Percentiles rank a stretch among this genome's conserved stretches.
Conservation (phyloP, 2,113 vertebrate species). For the Pavo muticus region DNA sequence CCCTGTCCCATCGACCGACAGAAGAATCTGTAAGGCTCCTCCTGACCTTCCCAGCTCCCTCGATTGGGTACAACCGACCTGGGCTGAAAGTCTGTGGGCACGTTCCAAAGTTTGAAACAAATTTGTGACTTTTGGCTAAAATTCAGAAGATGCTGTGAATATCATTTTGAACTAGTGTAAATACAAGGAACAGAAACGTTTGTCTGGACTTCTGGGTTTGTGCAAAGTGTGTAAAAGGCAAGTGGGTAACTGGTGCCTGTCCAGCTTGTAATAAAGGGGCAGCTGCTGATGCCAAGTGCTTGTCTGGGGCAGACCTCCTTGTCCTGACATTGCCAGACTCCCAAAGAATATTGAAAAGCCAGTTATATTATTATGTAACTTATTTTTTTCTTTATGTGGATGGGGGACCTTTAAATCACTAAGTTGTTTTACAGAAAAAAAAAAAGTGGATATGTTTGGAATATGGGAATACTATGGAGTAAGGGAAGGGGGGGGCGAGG, state of each 20-base stretch:
- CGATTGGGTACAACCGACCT: conserved; percentile 59
- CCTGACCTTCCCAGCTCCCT: conserved; percentile 71
- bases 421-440: conserved; percentile 32
- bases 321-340: conserved; percentile 69
- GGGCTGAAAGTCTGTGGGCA: conserved; percentile 75
- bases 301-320: conserved; percentile 76
- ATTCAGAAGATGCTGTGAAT: conserved; percentile 93
- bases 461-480: conserved; percentile 27
- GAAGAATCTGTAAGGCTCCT: conserved; percentile 80
- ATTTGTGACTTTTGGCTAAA: conserved; percentile 85
- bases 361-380: conserved; percentile 71
- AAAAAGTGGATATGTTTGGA: conserved; percentile 28
- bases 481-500: neutral
- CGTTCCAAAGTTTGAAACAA: conserved; percentile 83
- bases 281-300: conserved; percentile 71
- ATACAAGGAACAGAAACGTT: conserved; percentile 88
- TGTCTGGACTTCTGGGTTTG: conserved; percentile 86
- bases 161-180: conserved; percentile 97
- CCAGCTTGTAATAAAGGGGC: conserved; percentile 68
- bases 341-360: conserved; percentile 77
- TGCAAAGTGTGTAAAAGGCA: conserved; percentile 81
- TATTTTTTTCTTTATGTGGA: conserved; percentile 71
- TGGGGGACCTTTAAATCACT: conserved; percentile 65
- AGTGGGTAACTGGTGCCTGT: conserved; percentile 74
- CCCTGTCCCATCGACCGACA: conserved; percentile 65